Conservation (phyloP, 1,140 invertebrate species). For the Potamilus streckersoni region DNA sequence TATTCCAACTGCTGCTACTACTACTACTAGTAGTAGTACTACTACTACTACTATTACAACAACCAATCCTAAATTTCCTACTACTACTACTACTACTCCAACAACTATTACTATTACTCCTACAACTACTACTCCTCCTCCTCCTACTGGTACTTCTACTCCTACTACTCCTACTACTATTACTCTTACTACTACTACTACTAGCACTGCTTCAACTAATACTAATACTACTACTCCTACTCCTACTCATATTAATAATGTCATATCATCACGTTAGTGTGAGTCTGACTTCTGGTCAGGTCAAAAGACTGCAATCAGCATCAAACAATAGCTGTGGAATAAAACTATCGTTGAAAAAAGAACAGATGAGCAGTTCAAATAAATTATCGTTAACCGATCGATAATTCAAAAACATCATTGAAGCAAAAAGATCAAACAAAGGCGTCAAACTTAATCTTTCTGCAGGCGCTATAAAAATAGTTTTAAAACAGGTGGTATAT, state of each 20-base stretch:
- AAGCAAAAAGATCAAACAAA: too few relatives aligned
- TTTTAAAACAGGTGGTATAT: too few relatives aligned
- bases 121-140: slow-evolving; percentile 4
- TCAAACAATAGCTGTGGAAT: too few relatives aligned
- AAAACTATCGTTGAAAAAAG: too few relatives aligned
- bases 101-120: slow-evolving; percentile 2
- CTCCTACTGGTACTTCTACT: neutral
- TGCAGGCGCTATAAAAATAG: too few relatives aligned
- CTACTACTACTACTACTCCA: slow-evolving; percentile 14
- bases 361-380: too few relatives aligned
- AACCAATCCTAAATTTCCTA: slow-evolving; percentile 7
- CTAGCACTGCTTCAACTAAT: neutral
- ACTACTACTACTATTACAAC: slow-evolving; percentile 12
- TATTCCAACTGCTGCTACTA: slow-evolving; percentile 11
- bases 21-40: slow-evolving; percentile 10
- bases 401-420: too few relatives aligned
- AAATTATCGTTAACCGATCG: too few relatives aligned
- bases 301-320: too few relatives aligned
- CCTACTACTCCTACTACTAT: slow-evolving; percentile 7
- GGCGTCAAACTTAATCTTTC: too few relatives aligned
- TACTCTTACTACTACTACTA: neutral
- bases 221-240: slow-evolving; percentile 5
- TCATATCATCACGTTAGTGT: neutral
- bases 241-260: neutral
- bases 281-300: too few relatives aligned